Evolutionary conservation across 2,113 vertebrate species (phyloP).

Genomic region (Amblyornis subalaris): DNA sequence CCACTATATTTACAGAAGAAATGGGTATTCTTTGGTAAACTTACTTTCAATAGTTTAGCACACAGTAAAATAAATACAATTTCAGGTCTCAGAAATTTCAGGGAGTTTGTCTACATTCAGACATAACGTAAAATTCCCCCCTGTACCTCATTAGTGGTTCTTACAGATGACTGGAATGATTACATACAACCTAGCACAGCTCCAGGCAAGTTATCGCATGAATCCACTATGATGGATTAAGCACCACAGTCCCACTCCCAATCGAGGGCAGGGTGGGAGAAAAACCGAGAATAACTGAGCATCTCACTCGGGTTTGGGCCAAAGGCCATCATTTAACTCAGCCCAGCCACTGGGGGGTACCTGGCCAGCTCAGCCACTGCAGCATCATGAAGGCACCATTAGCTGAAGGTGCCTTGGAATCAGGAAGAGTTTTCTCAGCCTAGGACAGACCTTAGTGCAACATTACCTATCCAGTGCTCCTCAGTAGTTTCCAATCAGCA

Average conservation of each 20-base stretch:
- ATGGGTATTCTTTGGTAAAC: neutral
- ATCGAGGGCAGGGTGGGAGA: fast-evolving
- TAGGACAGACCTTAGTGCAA: neutral
- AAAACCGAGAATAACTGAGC: neutral
- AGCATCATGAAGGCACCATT: neutral
- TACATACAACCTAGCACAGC: neutral
- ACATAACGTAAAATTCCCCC: neutral
- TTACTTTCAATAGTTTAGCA: neutral
- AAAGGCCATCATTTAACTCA: neutral
- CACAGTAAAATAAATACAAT: neutral
- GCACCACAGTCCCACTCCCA: neutral
- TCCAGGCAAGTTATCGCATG: fast-evolving
- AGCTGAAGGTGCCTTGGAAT: neutral
- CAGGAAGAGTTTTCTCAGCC: neutral
- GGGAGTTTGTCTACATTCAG: neutral
- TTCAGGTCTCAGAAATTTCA: neutral
- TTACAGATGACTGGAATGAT: neutral
- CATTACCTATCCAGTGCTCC: neutral
- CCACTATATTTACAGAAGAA: neutral
- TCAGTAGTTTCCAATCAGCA: neutral
- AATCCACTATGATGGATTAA: neutral
- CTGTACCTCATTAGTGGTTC: neutral
- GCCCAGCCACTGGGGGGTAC: neutral
- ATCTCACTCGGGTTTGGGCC: neutral
- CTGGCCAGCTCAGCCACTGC: neutral